These are phyloP conservation scores for Laothoe populi DNA, from an alignment of 2,888 invertebrate species.

Conservation along the genomic window DNA sequence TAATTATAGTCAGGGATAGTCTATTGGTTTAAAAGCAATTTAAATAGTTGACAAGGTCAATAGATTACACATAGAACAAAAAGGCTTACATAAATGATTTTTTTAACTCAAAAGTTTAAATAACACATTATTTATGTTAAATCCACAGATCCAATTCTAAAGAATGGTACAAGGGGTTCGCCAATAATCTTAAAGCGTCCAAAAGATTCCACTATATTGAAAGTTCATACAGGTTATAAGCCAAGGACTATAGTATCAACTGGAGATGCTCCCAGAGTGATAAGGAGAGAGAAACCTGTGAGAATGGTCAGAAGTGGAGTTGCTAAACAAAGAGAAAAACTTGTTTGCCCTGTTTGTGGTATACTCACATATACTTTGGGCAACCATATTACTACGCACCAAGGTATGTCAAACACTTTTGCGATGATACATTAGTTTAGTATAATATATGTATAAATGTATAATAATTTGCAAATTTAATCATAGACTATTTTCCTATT, in stretches of 20 bases:
- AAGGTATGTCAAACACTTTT: conserved; percentile 57
- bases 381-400: conserved; percentile 78
- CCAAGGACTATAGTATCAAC: conserved; percentile 42
- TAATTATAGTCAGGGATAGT: too few relatives aligned
- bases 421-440: too few relatives aligned
- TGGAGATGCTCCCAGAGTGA: conserved; percentile 41
- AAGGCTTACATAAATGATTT: too few relatives aligned
- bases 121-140: neutral
- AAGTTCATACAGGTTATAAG: conserved; percentile 65
- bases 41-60: too few relatives aligned
- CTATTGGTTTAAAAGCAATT: too few relatives aligned
- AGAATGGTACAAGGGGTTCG: conserved; percentile 73
- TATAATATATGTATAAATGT: too few relatives aligned
- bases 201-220: conserved; percentile 74
- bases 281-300: conserved; percentile 58
- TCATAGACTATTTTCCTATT: too few relatives aligned
- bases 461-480: too few relatives aligned
- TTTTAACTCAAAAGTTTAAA: neutral
- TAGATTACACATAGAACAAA: too few relatives aligned
- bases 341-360: conserved; percentile 81
- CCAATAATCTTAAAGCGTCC: conserved; percentile 76
- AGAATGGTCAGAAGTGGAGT: conserved; percentile 57
- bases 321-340: conserved; percentile 72
- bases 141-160: conserved; percentile 72
- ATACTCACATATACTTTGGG: conserved; percentile 77